phyloP scores from a whole-genome alignment of 2,888 invertebrate genomes.

The Polylopha cassiicola region DNA sequence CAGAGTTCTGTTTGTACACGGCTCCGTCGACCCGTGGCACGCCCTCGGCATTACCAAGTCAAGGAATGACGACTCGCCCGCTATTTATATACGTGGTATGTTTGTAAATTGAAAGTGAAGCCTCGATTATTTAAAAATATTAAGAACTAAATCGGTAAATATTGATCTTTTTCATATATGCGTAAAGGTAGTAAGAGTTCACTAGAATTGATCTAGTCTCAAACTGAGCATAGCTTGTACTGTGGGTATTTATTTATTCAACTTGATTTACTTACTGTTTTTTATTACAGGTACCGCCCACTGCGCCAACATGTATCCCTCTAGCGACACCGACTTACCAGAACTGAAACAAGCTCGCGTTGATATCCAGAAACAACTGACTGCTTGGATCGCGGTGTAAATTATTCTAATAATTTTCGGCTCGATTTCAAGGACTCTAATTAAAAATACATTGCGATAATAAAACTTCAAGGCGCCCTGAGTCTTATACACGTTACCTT shows the following conservation, averaged over 20 bases:
- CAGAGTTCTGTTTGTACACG: constrained; percentile 91
- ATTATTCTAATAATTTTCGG: constrained; percentile 19
- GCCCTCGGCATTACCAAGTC: constrained; percentile 83
- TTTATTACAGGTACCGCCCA: constrained; percentile 88
- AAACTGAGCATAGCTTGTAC: too few species aligned
- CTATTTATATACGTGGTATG: constrained; percentile 85
- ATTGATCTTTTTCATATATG: too few species aligned
- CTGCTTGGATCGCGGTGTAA: constrained; percentile 64
- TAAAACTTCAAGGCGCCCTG: too few species aligned
- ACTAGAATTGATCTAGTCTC: too few species aligned
- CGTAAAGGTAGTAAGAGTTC: too few species aligned
- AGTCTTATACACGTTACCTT: too few species aligned
- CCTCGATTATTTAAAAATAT: not conserved
- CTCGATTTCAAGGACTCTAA: too few species aligned
- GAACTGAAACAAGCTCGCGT: constrained; percentile 82
- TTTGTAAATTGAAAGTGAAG: not conserved
- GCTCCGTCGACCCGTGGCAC: constrained; percentile 94
- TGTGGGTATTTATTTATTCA: too few species aligned
- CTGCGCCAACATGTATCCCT: constrained; percentile 95
- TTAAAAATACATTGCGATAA: too few species aligned
- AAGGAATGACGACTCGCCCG: constrained; percentile 75
- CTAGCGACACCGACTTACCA: constrained; percentile 80
- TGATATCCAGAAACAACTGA: constrained; percentile 77
- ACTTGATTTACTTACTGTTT: too few species aligned
- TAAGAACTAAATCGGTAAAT: too few species aligned